phyloP scores from a whole-genome alignment of 2,888 invertebrate genomes.

The Chrysomela aeneicollis region DNA sequence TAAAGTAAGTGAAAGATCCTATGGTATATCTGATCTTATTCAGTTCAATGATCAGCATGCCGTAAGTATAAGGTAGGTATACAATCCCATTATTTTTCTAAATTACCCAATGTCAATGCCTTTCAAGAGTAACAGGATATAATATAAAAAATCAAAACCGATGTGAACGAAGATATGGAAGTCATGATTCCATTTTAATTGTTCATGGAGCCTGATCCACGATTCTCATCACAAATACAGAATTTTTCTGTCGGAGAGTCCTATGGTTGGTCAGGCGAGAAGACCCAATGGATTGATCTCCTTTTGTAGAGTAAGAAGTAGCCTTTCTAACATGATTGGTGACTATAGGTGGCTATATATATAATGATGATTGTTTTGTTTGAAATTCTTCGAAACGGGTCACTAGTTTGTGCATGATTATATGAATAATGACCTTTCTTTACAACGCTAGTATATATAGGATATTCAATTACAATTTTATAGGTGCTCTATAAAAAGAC shows the following conservation, averaged over 20 bases:
- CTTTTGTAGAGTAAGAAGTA: slow-evolving; percentile 12
- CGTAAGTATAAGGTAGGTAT: too few species aligned
- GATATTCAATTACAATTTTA: too few species aligned
- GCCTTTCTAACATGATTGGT: slow-evolving; percentile 32
- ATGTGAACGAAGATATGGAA: slow-evolving; percentile 20
- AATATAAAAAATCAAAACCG: neutral
- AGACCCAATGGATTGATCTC: slow-evolving; percentile 17
- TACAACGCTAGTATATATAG: too few species aligned
- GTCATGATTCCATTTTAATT: slow-evolving; percentile 31
- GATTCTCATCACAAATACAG: slow-evolving; percentile 33
- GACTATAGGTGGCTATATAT: neutral
- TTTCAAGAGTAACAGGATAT: neutral
- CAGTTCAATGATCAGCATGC: too few species aligned
- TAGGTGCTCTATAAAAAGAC: too few species aligned
- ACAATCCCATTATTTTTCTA: too few species aligned
- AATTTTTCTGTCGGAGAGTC: slow-evolving; percentile 28
- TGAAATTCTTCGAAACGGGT: slow-evolving; percentile 5
- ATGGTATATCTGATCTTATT: too few species aligned
- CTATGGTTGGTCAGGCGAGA: slow-evolving; percentile 34
- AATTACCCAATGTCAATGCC: neutral
- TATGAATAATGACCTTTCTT: slow-evolving; percentile 16
- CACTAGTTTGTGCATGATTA: slow-evolving; percentile 4
- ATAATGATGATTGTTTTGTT: slow-evolving; percentile 22
- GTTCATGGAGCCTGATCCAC: slow-evolving; percentile 26
- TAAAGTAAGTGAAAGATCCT: too few species aligned